These are phyloP conservation scores for Macrosteles quadrilineatus DNA, from an alignment of 1,140 invertebrate genomes.

Conservation along the genomic window DNA sequence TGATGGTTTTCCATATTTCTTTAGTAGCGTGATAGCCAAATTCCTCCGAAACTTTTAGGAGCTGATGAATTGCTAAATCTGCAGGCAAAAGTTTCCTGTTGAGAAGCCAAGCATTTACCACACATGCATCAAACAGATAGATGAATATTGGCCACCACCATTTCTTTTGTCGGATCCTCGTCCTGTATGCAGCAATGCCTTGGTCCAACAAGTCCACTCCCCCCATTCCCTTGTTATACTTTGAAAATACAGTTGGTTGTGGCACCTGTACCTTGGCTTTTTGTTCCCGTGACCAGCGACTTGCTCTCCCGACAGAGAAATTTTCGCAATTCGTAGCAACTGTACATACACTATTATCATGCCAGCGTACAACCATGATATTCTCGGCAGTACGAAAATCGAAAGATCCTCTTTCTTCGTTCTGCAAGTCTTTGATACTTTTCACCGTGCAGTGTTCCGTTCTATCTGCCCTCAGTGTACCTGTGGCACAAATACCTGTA, in stretches of 20 bases:
- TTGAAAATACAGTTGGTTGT: neutral
- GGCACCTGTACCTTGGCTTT: neutral
- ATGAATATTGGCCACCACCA: constrained; percentile 37
- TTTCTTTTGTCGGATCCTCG: constrained; percentile 36
- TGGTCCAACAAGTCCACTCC: constrained; percentile 37
- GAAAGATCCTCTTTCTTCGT: constrained; percentile 18
- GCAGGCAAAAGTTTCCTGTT: neutral
- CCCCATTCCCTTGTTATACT: constrained; percentile 40
- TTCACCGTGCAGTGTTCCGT: constrained; percentile 27
- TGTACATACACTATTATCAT: constrained; percentile 18
- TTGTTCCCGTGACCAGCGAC: neutral
- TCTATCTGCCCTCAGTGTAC: constrained; percentile 37
- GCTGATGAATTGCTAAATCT: neutral
- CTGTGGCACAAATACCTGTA: constrained; percentile 32
- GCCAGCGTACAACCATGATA: constrained; percentile 11
- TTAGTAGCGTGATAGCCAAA: neutral
- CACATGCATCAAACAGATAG: constrained; percentile 22
- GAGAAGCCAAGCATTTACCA: neutral
- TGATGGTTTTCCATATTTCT: constrained; percentile 6
- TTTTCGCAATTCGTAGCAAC: constrained; percentile 7
- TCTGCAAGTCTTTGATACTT: constrained; percentile 11
- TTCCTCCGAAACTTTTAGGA: neutral
- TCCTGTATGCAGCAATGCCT: constrained; percentile 32
- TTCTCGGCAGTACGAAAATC: no score
- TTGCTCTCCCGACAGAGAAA: neutral